Evolutionary conservation across 2,888 invertebrate genomes (phyloP).

Genomic region (Sepioteuthis lessoniana): DNA sequence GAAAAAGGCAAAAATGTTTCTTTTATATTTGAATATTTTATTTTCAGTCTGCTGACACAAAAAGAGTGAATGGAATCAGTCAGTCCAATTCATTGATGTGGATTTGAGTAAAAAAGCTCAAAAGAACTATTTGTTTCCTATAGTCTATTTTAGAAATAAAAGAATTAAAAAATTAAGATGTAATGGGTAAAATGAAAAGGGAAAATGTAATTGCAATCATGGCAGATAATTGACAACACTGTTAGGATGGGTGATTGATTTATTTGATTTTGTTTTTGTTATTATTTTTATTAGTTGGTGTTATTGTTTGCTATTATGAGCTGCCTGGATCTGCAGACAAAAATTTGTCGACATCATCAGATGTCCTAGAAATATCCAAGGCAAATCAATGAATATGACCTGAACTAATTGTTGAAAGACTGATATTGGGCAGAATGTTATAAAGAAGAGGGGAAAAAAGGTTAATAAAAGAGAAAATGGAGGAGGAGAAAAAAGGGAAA

Average conservation of each 20-base stretch:
- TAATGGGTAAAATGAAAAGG: background rate
- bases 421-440: too few species aligned
- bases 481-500: too few species aligned
- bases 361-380: too few species aligned
- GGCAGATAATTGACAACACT: background rate
- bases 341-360: too few species aligned
- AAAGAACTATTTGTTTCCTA: background rate
- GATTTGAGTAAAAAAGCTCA: background rate
- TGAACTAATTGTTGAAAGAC: too few species aligned
- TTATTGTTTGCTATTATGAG: too few species aligned
- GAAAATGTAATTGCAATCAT: background rate
- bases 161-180: background rate
- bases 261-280: background rate
- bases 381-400: too few species aligned
- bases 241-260: background rate
- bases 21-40: background rate
- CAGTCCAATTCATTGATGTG: background rate
- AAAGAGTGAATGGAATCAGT: background rate
- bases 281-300: too few species aligned
- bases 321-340: too few species aligned
- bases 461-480: too few species aligned
- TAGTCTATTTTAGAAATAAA: background rate
- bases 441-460: too few species aligned
- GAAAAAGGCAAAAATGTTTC: background rate
- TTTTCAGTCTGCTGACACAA: background rate